Evolutionary conservation across 2,113 vertebrate species (phyloP), one percentile per base, ranked within the genome.

Genomic region (Daphoenositta chrysoptera): DNA sequence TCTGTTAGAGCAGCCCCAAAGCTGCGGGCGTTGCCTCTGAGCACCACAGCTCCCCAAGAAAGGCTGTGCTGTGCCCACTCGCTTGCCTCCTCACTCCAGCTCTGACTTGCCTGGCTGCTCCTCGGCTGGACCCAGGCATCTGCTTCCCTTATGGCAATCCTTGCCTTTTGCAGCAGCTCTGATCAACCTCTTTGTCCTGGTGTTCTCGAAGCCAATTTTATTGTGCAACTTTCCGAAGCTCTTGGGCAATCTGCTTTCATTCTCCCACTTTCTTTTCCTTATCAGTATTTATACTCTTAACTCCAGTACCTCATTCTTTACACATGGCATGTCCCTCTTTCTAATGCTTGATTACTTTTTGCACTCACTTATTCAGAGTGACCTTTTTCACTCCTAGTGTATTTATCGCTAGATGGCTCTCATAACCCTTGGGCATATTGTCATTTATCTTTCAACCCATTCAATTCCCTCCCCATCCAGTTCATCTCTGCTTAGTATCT

Each of bases 271-370:
- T 72, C 61, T 33, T 57, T 79, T 69, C 87, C 69, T 93, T 89
- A 95, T 87, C 91, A 68, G 75, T 91, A 91, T 88, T 95, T 92
- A 95, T 89, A 81, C 90, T 81, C 86, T 94, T 90, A 95, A 87
- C 83, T 96, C 69, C 82, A 80, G 72, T 83, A 83, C 81, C 81
- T 90, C 48, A 89, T 86, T 97, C 94, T 94, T 92, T 94, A 79
- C 77, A 89, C 90, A 64, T 76, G 94, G 47, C 90, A 96, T 96
- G 88, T 88, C 56, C 80, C 86, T 96, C 94, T 97, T 85, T 51
- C 84, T 96, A 89, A 90, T 89, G 77, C 94, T 96, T 97, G 96
- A 98, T 97, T 97, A 97, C 90, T 94, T 97, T 96, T 95, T 94
- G 82, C 75, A 88, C 68, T 87, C 91, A 76, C 28, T 89, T 96